A percentile compares a stretch with the other conserved stretches of the same genome.
phyloP scores from a whole-genome alignment of 2,888 invertebrate species.

The Trilocha varians region DNA sequence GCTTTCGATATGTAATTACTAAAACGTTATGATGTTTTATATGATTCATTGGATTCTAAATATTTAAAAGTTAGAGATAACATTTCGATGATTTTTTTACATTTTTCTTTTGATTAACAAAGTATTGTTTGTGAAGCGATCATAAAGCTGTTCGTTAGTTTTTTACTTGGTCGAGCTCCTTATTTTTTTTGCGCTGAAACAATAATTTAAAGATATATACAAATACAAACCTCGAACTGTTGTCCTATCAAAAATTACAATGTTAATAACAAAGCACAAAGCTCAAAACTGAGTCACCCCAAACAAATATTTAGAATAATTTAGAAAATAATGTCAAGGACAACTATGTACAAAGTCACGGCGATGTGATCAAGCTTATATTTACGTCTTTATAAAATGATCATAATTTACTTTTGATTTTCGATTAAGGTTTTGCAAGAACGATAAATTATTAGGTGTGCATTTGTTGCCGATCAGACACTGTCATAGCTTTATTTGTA shows the following conservation, averaged over 20 bases:
- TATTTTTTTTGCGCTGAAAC: conserved; percentile 58
- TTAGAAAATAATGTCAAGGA: background rate
- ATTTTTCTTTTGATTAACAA: background rate
- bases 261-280: conserved; percentile 17
- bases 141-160: background rate
- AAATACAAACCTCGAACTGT: conserved; percentile 23
- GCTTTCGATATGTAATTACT: background rate
- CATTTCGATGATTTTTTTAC: too few relatives aligned
- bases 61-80: background rate
- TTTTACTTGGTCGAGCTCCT: conserved; percentile 12
- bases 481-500: too few relatives aligned
- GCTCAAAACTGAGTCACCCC: conserved; percentile 4
- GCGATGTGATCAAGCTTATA: background rate
- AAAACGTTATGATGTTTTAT: background rate
- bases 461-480: too few relatives aligned
- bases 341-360: background rate
- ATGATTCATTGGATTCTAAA: background rate
- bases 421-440: too few relatives aligned
- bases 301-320: background rate
- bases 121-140: background rate
- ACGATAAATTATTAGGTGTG: too few relatives aligned
- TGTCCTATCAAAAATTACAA: conserved; percentile 8
- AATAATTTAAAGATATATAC: conserved; percentile 50
- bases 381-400: too few relatives aligned
- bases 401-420: too few relatives aligned